These are phyloP conservation scores for Podarcis cretensis DNA, from an alignment of 2,113 vertebrate species.

Conservation along the genomic window DNA sequence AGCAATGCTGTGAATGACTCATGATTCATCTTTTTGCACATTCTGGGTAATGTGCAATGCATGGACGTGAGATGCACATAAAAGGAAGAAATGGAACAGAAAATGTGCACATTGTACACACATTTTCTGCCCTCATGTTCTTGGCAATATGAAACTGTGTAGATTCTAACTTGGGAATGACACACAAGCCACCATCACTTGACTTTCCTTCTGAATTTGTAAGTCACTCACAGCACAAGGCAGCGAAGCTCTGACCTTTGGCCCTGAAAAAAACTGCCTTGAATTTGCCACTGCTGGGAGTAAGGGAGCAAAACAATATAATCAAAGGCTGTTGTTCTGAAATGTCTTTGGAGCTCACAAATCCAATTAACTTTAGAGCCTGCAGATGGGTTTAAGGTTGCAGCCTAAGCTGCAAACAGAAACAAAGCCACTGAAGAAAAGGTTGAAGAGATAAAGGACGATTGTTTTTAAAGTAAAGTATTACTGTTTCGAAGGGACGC, in stretches of 20 bases:
- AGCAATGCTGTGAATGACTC: background rate
- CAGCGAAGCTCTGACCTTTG: background rate
- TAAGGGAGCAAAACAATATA: background rate
- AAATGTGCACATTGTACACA: background rate
- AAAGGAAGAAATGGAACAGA: background rate
- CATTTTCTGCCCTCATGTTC: background rate
- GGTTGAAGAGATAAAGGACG: background rate
- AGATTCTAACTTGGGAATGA: background rate
- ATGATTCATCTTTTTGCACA: background rate
- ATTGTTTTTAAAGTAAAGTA: background rate
- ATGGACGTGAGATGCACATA: background rate
- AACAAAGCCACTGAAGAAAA: background rate
- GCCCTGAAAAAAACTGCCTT: background rate
- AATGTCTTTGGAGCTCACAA: background rate
- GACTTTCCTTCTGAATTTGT: background rate
- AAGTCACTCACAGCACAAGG: background rate
- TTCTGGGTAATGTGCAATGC: background rate
- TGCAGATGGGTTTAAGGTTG: background rate
- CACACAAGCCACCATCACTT: background rate
- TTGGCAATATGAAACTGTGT: background rate
- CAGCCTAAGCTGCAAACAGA: conserved; percentile 1
- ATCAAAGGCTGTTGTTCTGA: background rate
- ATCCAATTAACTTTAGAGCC: conserved; percentile 5
- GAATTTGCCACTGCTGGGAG: background rate
- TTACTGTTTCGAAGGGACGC: no score